A percentile compares a stretch with the other conserved stretches of the same genome.
phyloP scores from a whole-genome alignment of 2,888 invertebrate genomes.

The Acronicta alni region DNA sequence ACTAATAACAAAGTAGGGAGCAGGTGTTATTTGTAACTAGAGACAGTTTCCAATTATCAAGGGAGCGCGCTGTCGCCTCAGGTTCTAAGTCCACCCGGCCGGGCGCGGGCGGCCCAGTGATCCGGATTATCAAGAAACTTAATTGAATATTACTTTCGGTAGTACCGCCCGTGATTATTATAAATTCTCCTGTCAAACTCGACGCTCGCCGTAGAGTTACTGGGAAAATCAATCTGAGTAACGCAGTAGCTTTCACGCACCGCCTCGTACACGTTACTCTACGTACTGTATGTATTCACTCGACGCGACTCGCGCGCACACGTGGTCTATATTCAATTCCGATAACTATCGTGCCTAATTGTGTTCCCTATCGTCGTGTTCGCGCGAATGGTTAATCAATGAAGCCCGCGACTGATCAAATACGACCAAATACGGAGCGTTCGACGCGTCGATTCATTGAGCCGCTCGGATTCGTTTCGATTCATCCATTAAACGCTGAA shows the following conservation, averaged over 20 bases:
- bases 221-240: constrained; percentile 73
- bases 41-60: constrained; percentile 83
- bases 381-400: constrained; percentile 71
- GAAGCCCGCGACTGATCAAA: constrained; percentile 72
- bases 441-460: constrained; percentile 75
- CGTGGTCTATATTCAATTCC: constrained; percentile 43
- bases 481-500: constrained; percentile 77
- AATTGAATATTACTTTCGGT: constrained; percentile 87
- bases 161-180: constrained; percentile 76
- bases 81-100: constrained; percentile 69
- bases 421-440: constrained; percentile 72
- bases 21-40: constrained; percentile 76
- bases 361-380: constrained; percentile 62
- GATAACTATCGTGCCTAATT: constrained; percentile 59
- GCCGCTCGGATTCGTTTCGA: constrained; percentile 72
- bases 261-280: constrained; percentile 48
- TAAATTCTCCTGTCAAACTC: constrained; percentile 79
- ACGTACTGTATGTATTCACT: constrained; percentile 10
- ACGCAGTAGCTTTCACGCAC: constrained; percentile 73
- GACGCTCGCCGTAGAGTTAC: constrained; percentile 64
- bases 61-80: constrained; percentile 73
- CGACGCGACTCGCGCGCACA: constrained; percentile 27
- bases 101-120: constrained; percentile 61
- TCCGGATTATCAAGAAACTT: constrained; percentile 86
- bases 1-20: constrained; percentile 56